Evolutionary conservation across 2,888 invertebrate genomes (phyloP).

Genomic region (Ctena decussata): DNA sequence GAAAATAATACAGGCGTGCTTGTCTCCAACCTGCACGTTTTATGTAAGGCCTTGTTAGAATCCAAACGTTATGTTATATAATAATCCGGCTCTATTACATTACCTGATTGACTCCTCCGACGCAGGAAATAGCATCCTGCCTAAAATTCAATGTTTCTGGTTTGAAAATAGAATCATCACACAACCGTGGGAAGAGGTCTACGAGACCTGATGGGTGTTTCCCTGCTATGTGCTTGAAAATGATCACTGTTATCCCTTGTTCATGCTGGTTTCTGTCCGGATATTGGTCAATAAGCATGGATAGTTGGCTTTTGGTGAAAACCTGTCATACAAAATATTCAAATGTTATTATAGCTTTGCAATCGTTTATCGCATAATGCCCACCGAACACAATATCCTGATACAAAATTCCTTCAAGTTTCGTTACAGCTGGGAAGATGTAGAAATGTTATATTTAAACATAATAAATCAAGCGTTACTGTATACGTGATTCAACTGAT

Average conservation of each 20-base stretch:
- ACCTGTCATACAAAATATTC: no score
- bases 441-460: no score
- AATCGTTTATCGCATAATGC: background rate
- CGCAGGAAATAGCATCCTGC: background rate
- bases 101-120: background rate
- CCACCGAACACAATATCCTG: background rate
- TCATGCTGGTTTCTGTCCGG: background rate
- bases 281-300: background rate
- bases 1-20: no score
- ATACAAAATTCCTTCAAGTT: background rate
- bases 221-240: background rate
- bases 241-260: background rate
- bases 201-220: background rate
- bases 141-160: background rate
- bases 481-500: no score
- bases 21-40: no score
- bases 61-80: no score
- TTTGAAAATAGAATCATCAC: background rate
- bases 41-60: no score
- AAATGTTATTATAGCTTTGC: no score
- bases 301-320: background rate
- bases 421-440: background rate
- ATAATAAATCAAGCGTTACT: no score
- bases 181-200: background rate
- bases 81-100: no score